Conservation (phyloP, 2,888 invertebrate species). For the Vesta saturnalis region DNA sequence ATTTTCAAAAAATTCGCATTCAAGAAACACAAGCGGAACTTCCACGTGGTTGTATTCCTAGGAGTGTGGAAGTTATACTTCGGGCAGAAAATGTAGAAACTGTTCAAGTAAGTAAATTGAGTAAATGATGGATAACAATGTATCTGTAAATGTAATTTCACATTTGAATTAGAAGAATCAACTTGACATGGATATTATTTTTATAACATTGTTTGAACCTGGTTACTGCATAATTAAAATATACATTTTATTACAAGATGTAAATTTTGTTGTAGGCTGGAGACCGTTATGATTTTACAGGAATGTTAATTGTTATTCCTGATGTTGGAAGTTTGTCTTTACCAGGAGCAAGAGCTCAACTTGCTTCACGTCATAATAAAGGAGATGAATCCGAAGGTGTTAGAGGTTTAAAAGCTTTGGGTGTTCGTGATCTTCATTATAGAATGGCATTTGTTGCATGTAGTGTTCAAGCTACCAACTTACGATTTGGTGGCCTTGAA, state of each 20-base stretch:
- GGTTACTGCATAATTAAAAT: no score
- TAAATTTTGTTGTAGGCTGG: slow-evolving; percentile 65
- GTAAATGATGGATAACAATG: no score
- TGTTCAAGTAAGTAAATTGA: slow-evolving; percentile 78
- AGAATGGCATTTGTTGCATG: slow-evolving; percentile 95
- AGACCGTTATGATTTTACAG: slow-evolving; percentile 91
- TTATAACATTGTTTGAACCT: no score
- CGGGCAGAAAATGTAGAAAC: slow-evolving; percentile 96
- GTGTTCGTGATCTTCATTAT: slow-evolving; percentile 86
- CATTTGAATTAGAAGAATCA: no score
- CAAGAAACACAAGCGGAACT: slow-evolving; percentile 98
- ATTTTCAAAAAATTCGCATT: slow-evolving; percentile 96
- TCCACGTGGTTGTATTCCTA: slow-evolving; percentile 95
- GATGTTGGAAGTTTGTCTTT: slow-evolving; percentile 89
- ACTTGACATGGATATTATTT: no score
- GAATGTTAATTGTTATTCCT: slow-evolving; percentile 96
- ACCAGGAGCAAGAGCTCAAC: slow-evolving; percentile 89
- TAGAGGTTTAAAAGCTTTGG: slow-evolving; percentile 67
- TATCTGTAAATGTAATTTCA: no score
- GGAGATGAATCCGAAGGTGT: slow-evolving; percentile 81
- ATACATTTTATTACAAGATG: no score
- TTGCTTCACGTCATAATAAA: slow-evolving; percentile 76
- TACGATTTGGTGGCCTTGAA: slow-evolving; percentile 88
- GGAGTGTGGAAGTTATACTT: slow-evolving; percentile 94
- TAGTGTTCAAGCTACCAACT: slow-evolving; percentile 87